Base-by-base conservation (phyloP, 2,888 invertebrate genomes). In the Sphaerophoria taeniata region DNA sequence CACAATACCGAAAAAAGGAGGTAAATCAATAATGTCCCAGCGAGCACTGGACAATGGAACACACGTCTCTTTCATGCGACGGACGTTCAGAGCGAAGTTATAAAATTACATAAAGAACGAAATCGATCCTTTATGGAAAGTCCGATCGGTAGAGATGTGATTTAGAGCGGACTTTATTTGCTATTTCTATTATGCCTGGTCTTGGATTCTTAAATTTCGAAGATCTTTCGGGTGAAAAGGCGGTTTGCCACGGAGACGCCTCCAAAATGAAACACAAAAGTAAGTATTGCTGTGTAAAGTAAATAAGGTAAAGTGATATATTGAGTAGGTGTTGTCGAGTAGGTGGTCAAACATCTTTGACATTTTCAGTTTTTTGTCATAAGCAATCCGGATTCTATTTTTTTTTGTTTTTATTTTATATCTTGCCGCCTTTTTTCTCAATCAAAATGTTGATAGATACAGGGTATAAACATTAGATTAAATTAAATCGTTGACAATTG, bases 231-330 rank as follows among this genome's bases (percentile, higher is more conserved):
- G 72, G 69, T 76, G 82, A 86, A 82, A 77, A 74, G 82, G 86
- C 73, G 86, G 86, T 86, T 82, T 53, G 82, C 82, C 77, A 77
- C 60, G 86, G 78, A 71, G 71, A 86, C 86, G 86, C 86, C 86
- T 36, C 85, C 70, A 60, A 76, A 65, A 43, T 31, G 12, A 43
- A 47, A 36, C 9, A 76, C 75, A 79, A 84, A 53, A 65, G 71
- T 60, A 51, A 65, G 61, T 53, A 58, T 51, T 24, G 51, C 39
- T 51, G 53, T 36, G 45, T 63, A 72, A 65, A 58, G 78, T 74
- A 74, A 83, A 74, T 78, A 67, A 39, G 39, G 24, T 24, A 53
- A 53, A 65, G 47, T 51, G 61, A 67, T 47, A 45, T 56, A 67
- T 39, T 16, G 53, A 53, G 65, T 71, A 75, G 84, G 84, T 72